Evolutionary conservation across 2,113 vertebrate genomes (phyloP), one percentile per base, ranked within the genome.

Genomic region (Dasyornis broadbenti): DNA sequence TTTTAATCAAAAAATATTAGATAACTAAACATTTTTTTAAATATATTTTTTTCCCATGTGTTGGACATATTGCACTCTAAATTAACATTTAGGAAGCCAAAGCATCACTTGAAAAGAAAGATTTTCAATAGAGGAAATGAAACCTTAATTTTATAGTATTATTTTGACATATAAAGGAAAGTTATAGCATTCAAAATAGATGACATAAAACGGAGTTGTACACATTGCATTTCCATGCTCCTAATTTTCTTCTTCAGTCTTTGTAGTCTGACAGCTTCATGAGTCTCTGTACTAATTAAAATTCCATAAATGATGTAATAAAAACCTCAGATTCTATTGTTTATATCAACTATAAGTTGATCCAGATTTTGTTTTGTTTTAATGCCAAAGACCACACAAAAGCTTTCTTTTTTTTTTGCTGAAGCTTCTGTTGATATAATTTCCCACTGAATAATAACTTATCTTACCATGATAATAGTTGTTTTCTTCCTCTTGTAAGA

Each of bases 331-430:
- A 65, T 88, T 68, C 75, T 93, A 56, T 52, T 95, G 71, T 94
- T 95, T 91, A 84, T 89, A 83, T 66, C 42, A 90, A 45, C 33
- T 52, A 37, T 86, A 95, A 95, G 35, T 82, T 91, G 16, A 53
- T 95, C 56, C 90, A 94, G 75, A 88, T 90, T 90, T 91, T 81
- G 31, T 69, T 76, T 73, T 60, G 13, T 7, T 79, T 82, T 80
- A n/a, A 52, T 78, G 49, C 53, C 28, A 89, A 83, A 87, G 56
- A 92, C 60, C 35, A 93, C 86, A 96, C 60, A 95, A 94, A 92
- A 63, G 15, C 20, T 87, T 93, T 90, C 27, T 31, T 60, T 31
- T 60, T 52, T 78, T 65, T 75, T 54, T 50, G 24, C n/a, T 54
- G 24, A 71, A 80, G 49, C 31, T 91, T 94, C 89, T 57, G 53